Base-by-base conservation (phyloP, 2,113 vertebrate genomes). In the Ahaetulla prasina region DNA sequence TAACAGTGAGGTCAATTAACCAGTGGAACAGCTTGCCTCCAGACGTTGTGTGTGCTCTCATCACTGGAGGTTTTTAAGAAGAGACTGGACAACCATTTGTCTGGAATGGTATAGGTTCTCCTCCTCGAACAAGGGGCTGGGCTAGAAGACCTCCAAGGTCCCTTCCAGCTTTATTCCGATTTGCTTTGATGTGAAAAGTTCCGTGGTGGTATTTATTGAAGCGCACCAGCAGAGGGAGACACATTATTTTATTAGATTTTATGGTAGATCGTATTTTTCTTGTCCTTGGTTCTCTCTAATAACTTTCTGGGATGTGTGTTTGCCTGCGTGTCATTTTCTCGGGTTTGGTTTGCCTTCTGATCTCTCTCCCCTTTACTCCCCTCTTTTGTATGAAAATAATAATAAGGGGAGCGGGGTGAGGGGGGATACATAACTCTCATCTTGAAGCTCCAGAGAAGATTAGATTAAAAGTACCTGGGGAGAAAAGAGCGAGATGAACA, bases 151-250 rank as follows among this genome's bases (percentile, higher is more conserved):
- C 54, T 23, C 22, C 22, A 23, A 55, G 22, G 54, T 55, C 22
- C 16, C 22, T 23, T 55, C 54, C 54, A 55, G 1, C 7, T 55
- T 7, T 23, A 55, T 23, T 55, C 53, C 4, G 53, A 55, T 55
- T 68, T 5, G 11, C n/a, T 50, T 53, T 39, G 12, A 0, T 35
- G 22, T 47, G 88, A 74, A 4, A 89, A 52, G 10, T 3, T 22
- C 7, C 3, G 8, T 0, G 18, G 11, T 18, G 20, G 4, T 10
- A 18, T 43, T 49, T n/a, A 91, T 49, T 68, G 92, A 18, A 74
- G 68, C 39, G 80, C 35, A 2, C 96, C 97, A 95, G 97, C 0
- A 96, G 98, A 96, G 98, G 97, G 98, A 97, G 97, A 97, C 97
- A 98, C 92, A 94, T 60, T 84, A 95, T 96, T 91, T 96, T 95